Percentiles rank a stretch among this genome's conserved stretches.
These are phyloP conservation scores for Dasysyrphus albostriatus DNA, from an alignment of 2,888 invertebrate genomes.

Conservation along the genomic window DNA sequence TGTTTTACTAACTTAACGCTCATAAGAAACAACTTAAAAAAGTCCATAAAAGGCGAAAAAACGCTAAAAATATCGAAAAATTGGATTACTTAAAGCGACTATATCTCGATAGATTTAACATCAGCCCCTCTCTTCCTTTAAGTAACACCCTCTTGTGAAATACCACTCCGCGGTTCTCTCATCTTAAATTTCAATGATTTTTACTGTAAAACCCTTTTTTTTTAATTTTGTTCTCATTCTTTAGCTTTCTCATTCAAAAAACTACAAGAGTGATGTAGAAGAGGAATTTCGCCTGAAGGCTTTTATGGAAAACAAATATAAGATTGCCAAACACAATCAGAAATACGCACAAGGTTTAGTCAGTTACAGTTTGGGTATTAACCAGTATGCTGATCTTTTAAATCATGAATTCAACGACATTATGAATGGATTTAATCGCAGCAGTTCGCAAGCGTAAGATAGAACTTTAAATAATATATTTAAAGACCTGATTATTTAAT, in stretches of 20 bases:
- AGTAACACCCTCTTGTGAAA: too few species aligned
- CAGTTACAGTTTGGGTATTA: constrained; percentile 88
- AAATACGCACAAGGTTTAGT: constrained; percentile 88
- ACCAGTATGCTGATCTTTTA: constrained; percentile 94
- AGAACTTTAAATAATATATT: neutral
- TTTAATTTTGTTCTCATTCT: constrained; percentile 67
- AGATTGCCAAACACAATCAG: constrained; percentile 93
- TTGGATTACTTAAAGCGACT: too few species aligned
- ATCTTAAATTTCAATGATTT: too few species aligned
- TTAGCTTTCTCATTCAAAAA: constrained; percentile 87
- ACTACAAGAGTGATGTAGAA: constrained; percentile 89
- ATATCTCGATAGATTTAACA: too few species aligned
- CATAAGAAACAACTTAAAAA: too few species aligned
- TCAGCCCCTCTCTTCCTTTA: too few species aligned
- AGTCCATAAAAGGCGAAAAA: too few species aligned
- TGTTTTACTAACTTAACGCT: too few species aligned
- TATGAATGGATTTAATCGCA: constrained; percentile 88
- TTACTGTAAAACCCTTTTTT: too few species aligned
- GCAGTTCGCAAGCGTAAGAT: constrained; percentile 78
- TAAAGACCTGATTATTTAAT: neutral
- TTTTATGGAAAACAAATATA: constrained; percentile 94
- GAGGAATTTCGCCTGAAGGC: constrained; percentile 95
- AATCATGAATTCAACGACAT: constrained; percentile 90
- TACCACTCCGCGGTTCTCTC: too few species aligned
- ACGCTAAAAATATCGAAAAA: too few species aligned